Base-by-base conservation (phyloP, 2,888 invertebrate species). In the Odiellus spinosus region DNA sequence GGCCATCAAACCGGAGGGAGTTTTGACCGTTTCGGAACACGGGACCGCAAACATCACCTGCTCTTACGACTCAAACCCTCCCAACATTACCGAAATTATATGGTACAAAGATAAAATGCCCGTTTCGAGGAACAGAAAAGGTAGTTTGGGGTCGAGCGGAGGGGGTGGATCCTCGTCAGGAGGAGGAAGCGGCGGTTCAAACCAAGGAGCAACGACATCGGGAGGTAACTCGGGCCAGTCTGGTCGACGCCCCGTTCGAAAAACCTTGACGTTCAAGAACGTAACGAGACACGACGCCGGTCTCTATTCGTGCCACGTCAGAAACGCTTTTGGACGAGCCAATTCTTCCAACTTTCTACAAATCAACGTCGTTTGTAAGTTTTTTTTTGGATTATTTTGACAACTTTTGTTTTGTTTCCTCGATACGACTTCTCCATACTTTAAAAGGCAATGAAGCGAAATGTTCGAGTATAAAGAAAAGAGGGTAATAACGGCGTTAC, bases 1-100 rank as follows among this genome's bases (percentile, higher is more conserved):
- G 3, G 73, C 71, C 48, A 77, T 87, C 45, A 74, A 71, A 43
- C 83, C 85, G 19, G 54, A 53, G 0, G 73, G 72, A 26, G 81
- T 81, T 63, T 73, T 82, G 53, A 82, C 82, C 0, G 79, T 81
- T 4, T 80, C 82, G 58, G 88, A 87, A 65, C 77, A 78, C n/a
- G 73, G 75, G 33, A 77, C 79, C 56, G 73, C 83, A 40, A 69
- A 81, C 36, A 73, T 88, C 44, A 76, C 77, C 55, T 88, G 88
- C 65, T 76, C 77, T 58, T 87, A 85, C 63, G 78, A 80, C 55
- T 83, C 88, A 47, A 90, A 90, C 68, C 88, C 90, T 0, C 79
- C 82, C 19, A 75, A 80, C 10, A 69, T 88, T 32, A 74, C 71
- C 42, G 74, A 74, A 55, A 83, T 84, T 43, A 72, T 76, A 58